Evolutionary conservation across 2,113 vertebrate species (phyloP), one percentile per base, ranked within the genome.

Genomic region (Carollia perspicillata): DNA sequence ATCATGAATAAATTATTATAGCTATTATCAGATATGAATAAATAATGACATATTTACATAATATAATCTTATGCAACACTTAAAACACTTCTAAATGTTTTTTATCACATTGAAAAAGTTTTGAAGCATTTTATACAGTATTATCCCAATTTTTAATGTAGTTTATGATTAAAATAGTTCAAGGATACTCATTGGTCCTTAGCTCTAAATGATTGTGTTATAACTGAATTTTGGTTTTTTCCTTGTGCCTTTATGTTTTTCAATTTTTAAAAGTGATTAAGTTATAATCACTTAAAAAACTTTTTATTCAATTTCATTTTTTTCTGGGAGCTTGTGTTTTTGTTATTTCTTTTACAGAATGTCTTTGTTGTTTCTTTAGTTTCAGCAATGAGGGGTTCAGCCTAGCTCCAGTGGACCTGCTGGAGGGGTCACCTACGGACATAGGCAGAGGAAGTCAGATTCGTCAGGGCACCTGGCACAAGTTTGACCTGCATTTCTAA

Each of bases 1-100:
- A 87, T 74, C 28, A 83, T 84, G 55, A 95, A 92, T 91, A 78
- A 92, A 78, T 92, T 78, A 77, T 80, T 80, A 69, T 63, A 84
- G n/a, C 30, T 84, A 79, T 72, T 47, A 20, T 79, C 26, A 40
- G 51, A 9, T 13, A 95, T 78, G 91, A 96, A 83, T 92, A 84
- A 93, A 53, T 94, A 26, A 69, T 77, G 74, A 66, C 75, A 83
- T 55, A 96, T 18, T 37, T 93, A 10, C 40, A 84, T 88, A 65
- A 69, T 75, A 40, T 81, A 93, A 72, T 78, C 37, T 89, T 96
- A 89, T 28, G 14, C 17, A 97, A 87, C 17, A 74, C 8, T 53
- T 69, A 89, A 84, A 74, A 55, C 47, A 35, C 26, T 89, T 95
- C 33, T n/a, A 93, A 95, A 78, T 83, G 16, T 66, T 93, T 86